Percentiles rank a stretch among this genome's conserved stretches.
phyloP scores from a whole-genome alignment of 2,888 invertebrate species.

The Pyrrhia umbra region DNA sequence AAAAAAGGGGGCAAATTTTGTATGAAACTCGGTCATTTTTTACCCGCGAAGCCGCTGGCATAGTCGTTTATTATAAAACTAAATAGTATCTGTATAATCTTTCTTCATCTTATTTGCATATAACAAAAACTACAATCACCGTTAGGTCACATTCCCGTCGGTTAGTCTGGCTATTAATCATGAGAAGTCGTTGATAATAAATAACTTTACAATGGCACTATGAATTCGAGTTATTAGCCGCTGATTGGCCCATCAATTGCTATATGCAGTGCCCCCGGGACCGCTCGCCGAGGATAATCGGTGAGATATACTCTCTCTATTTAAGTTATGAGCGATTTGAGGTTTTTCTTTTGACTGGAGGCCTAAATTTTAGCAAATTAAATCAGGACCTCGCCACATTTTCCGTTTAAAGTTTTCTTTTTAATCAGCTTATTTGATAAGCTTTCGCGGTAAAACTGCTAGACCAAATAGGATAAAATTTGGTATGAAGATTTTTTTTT shows the following conservation, averaged over 20 bases:
- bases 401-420: too few relatives aligned
- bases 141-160: slow-evolving; percentile 33
- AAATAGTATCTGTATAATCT: not conserved
- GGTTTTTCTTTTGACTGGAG: not conserved
- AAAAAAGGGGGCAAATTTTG: too few relatives aligned
- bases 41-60: too few relatives aligned
- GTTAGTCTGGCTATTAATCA: slow-evolving; percentile 55
- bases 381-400: too few relatives aligned
- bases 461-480: too few relatives aligned
- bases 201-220: slow-evolving; percentile 53
- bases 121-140: slow-evolving; percentile 1
- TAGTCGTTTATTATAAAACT: not conserved
- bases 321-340: slow-evolving; percentile 28
- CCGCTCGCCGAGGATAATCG: slow-evolving; percentile 64
- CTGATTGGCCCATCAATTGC: slow-evolving; percentile 76
- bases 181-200: slow-evolving; percentile 43
- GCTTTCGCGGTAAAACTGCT: too few relatives aligned
- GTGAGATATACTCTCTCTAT: slow-evolving; percentile 40
- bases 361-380: too few relatives aligned
- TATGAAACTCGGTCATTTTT: too few relatives aligned
- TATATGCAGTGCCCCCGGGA: slow-evolving; percentile 68
- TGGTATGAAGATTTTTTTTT: too few relatives aligned
- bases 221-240: slow-evolving; percentile 68
- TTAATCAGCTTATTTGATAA: too few relatives aligned
- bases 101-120: slow-evolving; percentile 14